Evolutionary conservation across 1,140 invertebrate species (phyloP), one percentile per base, ranked within the genome.

Genomic region (Drosophila santomea): DNA sequence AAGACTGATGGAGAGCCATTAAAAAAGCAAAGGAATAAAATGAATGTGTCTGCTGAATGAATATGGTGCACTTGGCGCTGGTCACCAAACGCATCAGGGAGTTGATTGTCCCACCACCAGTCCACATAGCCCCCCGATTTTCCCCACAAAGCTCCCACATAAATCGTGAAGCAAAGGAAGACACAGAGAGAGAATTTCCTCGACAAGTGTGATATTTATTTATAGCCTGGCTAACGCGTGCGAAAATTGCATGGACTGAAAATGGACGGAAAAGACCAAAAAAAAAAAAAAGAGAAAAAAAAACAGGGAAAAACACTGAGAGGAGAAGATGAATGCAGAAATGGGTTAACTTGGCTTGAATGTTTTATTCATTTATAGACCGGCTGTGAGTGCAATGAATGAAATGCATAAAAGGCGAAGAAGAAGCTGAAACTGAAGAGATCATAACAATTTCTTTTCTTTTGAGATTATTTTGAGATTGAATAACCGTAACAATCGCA

Each of bases 141-240:
- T 25, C 68, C 39, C 50, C 45, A 51, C 63, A 69, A 56, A 71
- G 82, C 74, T 86, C 82, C 82, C 82, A 86, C 82, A 84, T 82
- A 86, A 86, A 86, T 86, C 77, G 62, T 36, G 48, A 61, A 61
- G 43, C 11, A 17, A 20, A 41, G 47, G 14, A n/a, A 59, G 32
- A 10, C 35, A 12, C 39, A 74, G 4, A 38, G 73, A 66, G 50
- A 71, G 82, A 67, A 85, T 78, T 85, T 80, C 28, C 76, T 60
- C 72, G 69, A 85, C 74, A 82, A 82, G 82, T 85, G 82, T 82
- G 76, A 71, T 78, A 75, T 86, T 86, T 86, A 86, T 86, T 86
- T 86, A 82, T 86, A 86, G 82, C 69, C 55, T 43, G 78, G 47
- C 64, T 51, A 71, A 57, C 25, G 72, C 57, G 79, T 71, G 78